Evolutionary conservation across 2,113 vertebrate genomes (phyloP).

Genomic region (Cromileptes altivelis): DNA sequence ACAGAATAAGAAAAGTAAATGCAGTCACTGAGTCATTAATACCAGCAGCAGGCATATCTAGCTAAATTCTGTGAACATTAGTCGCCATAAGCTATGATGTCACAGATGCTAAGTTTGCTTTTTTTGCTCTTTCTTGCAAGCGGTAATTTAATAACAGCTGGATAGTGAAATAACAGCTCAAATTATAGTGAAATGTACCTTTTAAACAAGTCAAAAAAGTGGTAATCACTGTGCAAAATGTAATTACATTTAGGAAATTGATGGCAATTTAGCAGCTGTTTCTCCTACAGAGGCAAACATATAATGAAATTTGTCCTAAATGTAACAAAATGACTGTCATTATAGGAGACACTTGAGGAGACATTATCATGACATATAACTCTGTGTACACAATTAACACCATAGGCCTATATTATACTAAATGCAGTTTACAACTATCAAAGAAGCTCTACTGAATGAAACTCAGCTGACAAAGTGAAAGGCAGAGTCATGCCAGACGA

Average conservation of each 20-base stretch:
- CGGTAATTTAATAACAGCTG: neutral
- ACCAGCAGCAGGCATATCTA: no score
- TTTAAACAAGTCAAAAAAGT: neutral
- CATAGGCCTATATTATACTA: neutral
- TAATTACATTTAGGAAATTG: neutral
- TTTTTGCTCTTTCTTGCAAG: neutral
- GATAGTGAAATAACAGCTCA: neutral
- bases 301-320: neutral
- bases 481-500: neutral
- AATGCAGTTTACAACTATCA: neutral
- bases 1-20: no score
- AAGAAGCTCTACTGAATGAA: neutral
- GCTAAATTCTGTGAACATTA: no score
- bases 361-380: neutral
- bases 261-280: neutral
- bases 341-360: neutral
- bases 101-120: neutral
- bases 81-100: no score
- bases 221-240: neutral
- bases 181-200: neutral
- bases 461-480: neutral
- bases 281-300: conserved; percentile 1
- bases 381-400: neutral
- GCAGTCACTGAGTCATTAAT: no score
- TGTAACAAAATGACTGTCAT: neutral